These are phyloP conservation scores for Phrynocephalus forsythii DNA, from an alignment of 2,797 vertebrate genomes.

Conservation along the genomic window DNA sequence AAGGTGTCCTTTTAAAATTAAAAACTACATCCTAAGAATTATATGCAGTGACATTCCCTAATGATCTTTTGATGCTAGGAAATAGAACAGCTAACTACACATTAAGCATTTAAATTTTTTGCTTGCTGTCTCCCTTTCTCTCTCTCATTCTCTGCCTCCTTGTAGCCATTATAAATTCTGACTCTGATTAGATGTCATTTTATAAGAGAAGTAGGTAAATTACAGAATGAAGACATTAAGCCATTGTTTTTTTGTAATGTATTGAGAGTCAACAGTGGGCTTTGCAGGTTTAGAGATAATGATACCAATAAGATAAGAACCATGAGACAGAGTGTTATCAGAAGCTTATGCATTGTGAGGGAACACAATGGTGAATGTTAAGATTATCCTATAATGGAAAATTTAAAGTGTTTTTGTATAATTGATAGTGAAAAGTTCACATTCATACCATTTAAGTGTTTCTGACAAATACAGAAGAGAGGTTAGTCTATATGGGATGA, in stretches of 20 bases:
- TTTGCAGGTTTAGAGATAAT: not conserved
- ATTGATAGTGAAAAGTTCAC: conserved; percentile 6
- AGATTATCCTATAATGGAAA: not conserved
- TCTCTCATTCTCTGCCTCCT: conserved; percentile 7
- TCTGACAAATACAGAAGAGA: not conserved
- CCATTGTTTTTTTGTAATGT: conserved; percentile 16
- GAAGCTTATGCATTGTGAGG: conserved; percentile 22
- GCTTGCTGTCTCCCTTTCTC: not conserved
- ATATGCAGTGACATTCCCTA: not conserved
- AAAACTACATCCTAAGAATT: no score
- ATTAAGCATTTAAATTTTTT: conserved; percentile 18
- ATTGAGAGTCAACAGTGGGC: not conserved
- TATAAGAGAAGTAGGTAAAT: conserved; percentile 17
- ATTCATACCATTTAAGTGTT: not conserved
- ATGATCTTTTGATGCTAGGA: not conserved
- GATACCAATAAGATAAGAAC: conserved; percentile 29
- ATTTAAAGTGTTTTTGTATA: conserved; percentile 18
- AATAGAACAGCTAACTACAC: conserved; percentile 12
- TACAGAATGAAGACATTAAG: conserved; percentile 16
- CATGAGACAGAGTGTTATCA: not conserved
- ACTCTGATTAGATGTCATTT: conserved; percentile 25
- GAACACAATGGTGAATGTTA: not conserved
- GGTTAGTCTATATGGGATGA: not conserved
- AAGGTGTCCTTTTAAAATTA: not conserved
- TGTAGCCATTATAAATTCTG: conserved; percentile 27